Percentiles rank a stretch among this genome's conserved stretches.
phyloP scores from a whole-genome alignment of 2,797 vertebrate species.

The Eidolon dupreanum region DNA sequence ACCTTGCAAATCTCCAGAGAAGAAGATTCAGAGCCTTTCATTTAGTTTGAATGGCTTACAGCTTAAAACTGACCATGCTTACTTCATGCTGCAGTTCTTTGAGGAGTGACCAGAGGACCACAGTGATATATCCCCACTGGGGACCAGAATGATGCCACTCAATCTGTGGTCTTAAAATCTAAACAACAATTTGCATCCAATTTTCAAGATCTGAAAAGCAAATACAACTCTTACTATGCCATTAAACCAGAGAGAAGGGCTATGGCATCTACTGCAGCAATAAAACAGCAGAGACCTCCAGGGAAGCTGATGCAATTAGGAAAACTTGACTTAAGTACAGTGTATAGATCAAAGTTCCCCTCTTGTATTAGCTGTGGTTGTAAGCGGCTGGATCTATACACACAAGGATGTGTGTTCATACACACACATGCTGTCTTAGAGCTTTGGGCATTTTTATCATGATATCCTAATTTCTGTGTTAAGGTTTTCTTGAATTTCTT shows the following conservation, averaged over 20 bases:
- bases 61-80: neutral
- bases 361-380: neutral
- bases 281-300: slow-evolving; percentile 43
- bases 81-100: neutral
- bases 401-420: accelerated
- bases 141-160: neutral
- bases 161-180: slow-evolving; percentile 32
- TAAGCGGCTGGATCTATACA: neutral
- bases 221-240: slow-evolving; percentile 13
- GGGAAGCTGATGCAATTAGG: slow-evolving; percentile 44
- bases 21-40: neutral
- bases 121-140: neutral
- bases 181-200: slow-evolving; percentile 25
- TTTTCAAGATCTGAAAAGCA: slow-evolving; percentile 57
- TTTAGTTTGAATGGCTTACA: neutral
- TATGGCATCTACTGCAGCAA: neutral
- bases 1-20: slow-evolving; percentile 5
- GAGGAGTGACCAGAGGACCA: neutral
- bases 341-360: slow-evolving; percentile 45
- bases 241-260: slow-evolving; percentile 20
- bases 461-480: neutral
- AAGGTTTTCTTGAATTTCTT: slow-evolving; percentile 27
- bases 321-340: slow-evolving; percentile 67
- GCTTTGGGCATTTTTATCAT: neutral
- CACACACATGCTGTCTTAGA: neutral